Evolutionary conservation across 2,888 invertebrate species (phyloP), one percentile per base, ranked within the genome.

Genomic region (Callinectes sapidus): DNA sequence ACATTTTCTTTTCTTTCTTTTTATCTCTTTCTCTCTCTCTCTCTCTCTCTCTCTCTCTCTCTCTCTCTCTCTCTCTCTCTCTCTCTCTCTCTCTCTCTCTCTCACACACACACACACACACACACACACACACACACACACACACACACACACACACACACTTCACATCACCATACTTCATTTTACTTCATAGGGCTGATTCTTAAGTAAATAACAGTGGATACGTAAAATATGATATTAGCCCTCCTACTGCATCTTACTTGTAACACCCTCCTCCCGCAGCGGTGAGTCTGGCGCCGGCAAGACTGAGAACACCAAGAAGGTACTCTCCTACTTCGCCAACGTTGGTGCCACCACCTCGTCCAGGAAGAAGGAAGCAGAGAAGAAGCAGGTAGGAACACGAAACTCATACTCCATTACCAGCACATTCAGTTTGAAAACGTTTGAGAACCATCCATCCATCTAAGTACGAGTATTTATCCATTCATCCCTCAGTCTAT

Each of bases 271-370:
- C 23, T 89, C 42, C 95, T 94, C 95, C 95, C 95, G 95, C 96
- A 98, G 98, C 96, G 98, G 98, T 96, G 99, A 99, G 97, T 98
- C 98, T 97, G 99, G 99, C 97, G 99, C 99, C 96, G 99, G 99
- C 97, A 99, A 99, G 97, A 99, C 99, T 97, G 99, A 99, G 97
- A 99, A 99, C 98, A 99, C 99, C 97, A 99, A 99, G 97, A 99
- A 99, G 97, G 99, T 99, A 97, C 99, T 99, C 97, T 98, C 99
- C 96, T 99, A 99, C 97, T 99, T 99, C 97, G 99, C 99, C 96
- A 99, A 98, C 96, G 98, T 98, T 95, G 98, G 98, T 97, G 98
- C 92, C 89, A 91, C 98, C 94, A 98, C 98, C n/a, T n/a, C 61
- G 18, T 61, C 23, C 95, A 96, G 97, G 95, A 98, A 98, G 97